Conservation (phyloP, 2,113 vertebrate species). For the Brevimyrus niger region DNA sequence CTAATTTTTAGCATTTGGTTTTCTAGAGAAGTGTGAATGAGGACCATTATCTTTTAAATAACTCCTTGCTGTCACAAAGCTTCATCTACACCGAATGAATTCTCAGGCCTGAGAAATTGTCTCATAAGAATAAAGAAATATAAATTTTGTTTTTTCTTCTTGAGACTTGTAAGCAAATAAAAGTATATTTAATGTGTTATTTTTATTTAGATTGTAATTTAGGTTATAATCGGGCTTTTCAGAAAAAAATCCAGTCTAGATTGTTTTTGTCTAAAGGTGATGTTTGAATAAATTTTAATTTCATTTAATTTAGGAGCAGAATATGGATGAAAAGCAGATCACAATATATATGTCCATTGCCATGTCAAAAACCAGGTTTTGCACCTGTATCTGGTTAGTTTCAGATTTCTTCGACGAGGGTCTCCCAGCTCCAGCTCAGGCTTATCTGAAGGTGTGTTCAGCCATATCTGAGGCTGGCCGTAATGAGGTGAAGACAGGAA, state of each 20-base stretch:
- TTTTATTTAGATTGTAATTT: not conserved
- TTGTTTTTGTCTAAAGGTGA: not conserved
- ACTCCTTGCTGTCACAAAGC: not conserved
- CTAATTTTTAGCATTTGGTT: not conserved
- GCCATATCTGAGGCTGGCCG: constrained; percentile 52
- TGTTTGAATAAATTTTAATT: not conserved
- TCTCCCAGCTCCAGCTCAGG: constrained; percentile 61
- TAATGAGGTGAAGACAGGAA: constrained; percentile 40
- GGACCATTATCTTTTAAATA: not conserved
- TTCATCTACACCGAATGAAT: not conserved
- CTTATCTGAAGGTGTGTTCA: constrained; percentile 63
- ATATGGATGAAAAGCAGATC: not conserved
- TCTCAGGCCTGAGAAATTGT: not conserved
- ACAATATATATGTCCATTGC: not conserved
- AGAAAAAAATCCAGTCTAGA: not conserved
- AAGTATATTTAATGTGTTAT: not conserved
- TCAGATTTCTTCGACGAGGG: constrained; percentile 64
- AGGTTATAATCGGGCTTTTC: not conserved
- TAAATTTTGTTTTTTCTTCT: not conserved
- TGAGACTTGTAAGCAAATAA: not conserved
- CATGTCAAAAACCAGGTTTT: not conserved
- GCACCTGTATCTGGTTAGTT: constrained; percentile 24
- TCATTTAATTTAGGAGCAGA: not conserved
- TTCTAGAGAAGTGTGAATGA: not conserved
- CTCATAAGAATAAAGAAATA: not conserved